Conservation (phyloP, 2,113 vertebrate species). For the Daubentonia madagascariensis region DNA sequence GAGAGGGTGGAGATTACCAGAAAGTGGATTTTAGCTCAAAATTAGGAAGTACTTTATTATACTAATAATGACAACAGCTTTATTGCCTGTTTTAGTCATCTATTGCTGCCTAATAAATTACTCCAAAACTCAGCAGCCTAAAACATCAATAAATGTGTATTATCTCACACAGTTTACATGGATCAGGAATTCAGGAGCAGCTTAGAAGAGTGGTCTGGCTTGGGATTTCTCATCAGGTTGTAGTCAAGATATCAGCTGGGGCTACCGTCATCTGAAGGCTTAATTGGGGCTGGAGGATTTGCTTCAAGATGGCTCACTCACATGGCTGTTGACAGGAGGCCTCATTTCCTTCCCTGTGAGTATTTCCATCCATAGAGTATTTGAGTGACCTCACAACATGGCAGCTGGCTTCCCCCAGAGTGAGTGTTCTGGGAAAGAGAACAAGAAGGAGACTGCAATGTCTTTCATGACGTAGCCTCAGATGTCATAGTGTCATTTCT, state of each 20-base stretch:
- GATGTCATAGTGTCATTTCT: not conserved
- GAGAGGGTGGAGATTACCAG: not conserved
- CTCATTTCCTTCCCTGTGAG: not conserved
- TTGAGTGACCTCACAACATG: not conserved
- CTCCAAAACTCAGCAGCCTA: not conserved
- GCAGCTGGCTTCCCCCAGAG: not conserved
- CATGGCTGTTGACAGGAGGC: not conserved
- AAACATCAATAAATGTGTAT: not conserved
- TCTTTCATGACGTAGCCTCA: not conserved
- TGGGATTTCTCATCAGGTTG: not conserved
- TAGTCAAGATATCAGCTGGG: not conserved
- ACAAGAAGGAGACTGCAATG: not conserved
- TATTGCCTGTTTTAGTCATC: not conserved
- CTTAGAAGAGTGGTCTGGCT: not conserved
- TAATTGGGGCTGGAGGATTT: not conserved
- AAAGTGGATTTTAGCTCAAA: slow-evolving; percentile 40
- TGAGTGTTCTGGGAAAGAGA: not conserved
- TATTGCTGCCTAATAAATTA: not conserved
- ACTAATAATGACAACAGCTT: not conserved
- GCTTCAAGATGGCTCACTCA: not conserved
- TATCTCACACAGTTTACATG: too few species aligned
- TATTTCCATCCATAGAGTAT: not conserved
- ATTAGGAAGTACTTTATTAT: slow-evolving; percentile 56
- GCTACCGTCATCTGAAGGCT: not conserved
- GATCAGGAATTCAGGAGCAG: not conserved